Percentiles rank a stretch among this genome's conserved stretches.
These are phyloP conservation scores for Prunella fulvescens DNA, from an alignment of 2,113 vertebrate species.

Conservation along the genomic window DNA sequence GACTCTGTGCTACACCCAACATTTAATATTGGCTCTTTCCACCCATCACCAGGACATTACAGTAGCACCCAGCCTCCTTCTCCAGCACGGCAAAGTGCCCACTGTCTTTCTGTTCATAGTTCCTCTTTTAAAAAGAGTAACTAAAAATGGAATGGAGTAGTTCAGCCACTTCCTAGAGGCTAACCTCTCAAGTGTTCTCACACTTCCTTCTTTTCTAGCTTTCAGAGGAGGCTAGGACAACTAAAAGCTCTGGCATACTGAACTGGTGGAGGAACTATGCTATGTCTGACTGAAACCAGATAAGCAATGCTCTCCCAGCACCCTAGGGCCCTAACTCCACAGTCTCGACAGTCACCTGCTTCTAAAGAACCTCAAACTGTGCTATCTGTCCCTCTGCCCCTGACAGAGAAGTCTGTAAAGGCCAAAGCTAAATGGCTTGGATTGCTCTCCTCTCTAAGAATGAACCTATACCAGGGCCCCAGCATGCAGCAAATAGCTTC, in stretches of 20 bases:
- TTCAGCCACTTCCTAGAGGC: background rate
- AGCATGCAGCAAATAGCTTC: background rate
- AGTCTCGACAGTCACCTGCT: background rate
- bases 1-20: background rate
- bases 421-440: background rate
- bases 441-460: background rate
- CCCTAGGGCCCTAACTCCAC: background rate
- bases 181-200: background rate
- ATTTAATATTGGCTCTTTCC: background rate
- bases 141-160: background rate
- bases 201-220: background rate
- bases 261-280: background rate
- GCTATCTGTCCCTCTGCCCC: background rate
- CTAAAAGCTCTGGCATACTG: background rate
- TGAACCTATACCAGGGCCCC: background rate
- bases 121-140: background rate
- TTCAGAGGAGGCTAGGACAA: background rate
- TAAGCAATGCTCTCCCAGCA: fast-evolving
- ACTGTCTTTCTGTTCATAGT: background rate
- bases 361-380: background rate
- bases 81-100: background rate
- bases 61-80: background rate
- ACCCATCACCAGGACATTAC: background rate
- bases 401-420: background rate
- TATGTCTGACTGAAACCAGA: background rate